These are phyloP conservation scores for Loris lydekkerianus DNA, from an alignment of 2,797 vertebrate genomes.

Conservation along the genomic window DNA sequence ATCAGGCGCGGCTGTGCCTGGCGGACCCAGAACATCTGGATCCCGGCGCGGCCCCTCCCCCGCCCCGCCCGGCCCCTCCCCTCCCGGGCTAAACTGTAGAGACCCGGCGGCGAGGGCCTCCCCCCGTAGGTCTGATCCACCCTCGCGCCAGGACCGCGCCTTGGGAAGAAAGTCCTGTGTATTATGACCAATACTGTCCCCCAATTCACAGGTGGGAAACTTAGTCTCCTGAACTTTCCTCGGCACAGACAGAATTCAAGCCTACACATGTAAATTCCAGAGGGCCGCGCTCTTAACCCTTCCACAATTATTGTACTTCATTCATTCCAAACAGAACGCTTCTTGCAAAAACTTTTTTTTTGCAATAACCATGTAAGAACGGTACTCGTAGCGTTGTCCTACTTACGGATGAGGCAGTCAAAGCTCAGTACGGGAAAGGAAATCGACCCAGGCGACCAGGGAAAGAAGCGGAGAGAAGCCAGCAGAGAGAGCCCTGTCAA, in stretches of 20 bases:
- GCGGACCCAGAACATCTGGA: constrained; percentile 84
- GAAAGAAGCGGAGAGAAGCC: neutral
- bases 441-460: neutral
- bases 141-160: neutral
- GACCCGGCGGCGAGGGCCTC: constrained; percentile 42
- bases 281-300: neutral
- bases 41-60: constrained; percentile 76
- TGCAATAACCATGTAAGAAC: neutral
- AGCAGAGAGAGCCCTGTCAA: neutral
- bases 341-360: neutral
- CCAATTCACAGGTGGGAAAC: constrained; percentile 49
- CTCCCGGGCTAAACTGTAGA: neutral
- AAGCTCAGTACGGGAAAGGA: neutral
- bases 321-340: constrained; percentile 54
- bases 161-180: neutral
- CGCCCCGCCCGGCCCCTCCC: constrained; percentile 54
- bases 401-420: constrained; percentile 23
- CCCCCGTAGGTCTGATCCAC: neutral
- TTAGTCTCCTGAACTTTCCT: neutral
- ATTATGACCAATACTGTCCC: neutral
- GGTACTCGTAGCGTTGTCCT: neutral
- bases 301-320: constrained; percentile 21
- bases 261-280: constrained; percentile 49
- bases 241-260: constrained; percentile 51
- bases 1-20: constrained; percentile 85